Conservation (phyloP, 2,113 vertebrate genomes). For the Cacatua alba region DNA sequence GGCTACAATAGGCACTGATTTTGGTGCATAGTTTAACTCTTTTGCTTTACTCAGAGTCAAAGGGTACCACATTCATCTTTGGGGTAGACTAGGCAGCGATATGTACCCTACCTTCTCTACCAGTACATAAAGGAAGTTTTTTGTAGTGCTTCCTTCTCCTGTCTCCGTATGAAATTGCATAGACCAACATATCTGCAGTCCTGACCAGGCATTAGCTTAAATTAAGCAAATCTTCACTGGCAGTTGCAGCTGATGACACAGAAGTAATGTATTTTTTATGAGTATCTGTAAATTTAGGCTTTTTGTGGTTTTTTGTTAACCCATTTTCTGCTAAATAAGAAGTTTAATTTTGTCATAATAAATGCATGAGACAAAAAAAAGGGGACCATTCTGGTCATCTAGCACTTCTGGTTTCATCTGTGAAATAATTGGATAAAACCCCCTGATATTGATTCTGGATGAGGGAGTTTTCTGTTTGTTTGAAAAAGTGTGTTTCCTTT, state of each 20-base stretch:
- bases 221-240: neutral
- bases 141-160: neutral
- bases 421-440: neutral
- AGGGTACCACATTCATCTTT: neutral
- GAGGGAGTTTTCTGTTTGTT: neutral
- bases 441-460: neutral
- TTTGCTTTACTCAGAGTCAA: neutral
- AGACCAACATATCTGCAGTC: neutral
- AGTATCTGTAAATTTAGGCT: neutral
- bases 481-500: neutral
- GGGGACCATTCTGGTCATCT: neutral
- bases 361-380: neutral
- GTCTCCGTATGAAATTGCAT: neutral
- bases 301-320: neutral
- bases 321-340: neutral
- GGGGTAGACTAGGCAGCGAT: neutral
- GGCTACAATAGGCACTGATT: neutral
- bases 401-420: neutral
- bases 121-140: neutral
- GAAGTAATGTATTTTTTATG: neutral
- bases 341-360: accelerated
- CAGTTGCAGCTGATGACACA: neutral
- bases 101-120: neutral
- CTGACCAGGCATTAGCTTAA: neutral
- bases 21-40: neutral